A percentile compares a stretch with the other conserved stretches of the same genome.
Conservation (phyloP, 2,888 invertebrate genomes). For the Mechanitis mazaeus region DNA sequence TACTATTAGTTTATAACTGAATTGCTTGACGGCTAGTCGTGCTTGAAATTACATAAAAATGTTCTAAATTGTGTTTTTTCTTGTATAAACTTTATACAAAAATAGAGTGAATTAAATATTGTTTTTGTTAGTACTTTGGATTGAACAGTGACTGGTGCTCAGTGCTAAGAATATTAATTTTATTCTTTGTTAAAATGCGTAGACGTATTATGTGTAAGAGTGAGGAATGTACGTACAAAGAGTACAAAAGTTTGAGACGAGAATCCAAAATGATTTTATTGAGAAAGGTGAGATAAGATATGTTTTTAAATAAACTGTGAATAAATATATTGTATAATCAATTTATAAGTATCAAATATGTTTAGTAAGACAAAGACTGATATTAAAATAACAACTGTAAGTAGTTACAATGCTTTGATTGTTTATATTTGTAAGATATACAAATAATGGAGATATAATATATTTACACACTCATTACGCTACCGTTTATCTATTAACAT, state of each 20-base stretch:
- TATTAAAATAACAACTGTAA: too few species aligned
- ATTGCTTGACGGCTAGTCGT: slow-evolving; percentile 29
- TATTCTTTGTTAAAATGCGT: slow-evolving; percentile 42
- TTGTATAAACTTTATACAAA: too few species aligned
- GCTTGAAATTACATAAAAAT: slow-evolving; percentile 15
- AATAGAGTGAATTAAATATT: neutral
- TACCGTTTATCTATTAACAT: too few species aligned
- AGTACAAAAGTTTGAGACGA: slow-evolving; percentile 49
- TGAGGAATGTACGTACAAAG: slow-evolving; percentile 40
- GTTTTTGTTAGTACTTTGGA: neutral
- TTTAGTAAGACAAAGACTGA: too few species aligned
- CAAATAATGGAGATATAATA: too few species aligned
- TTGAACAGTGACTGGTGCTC: too few species aligned
- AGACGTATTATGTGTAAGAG: slow-evolving; percentile 47
- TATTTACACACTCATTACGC: too few species aligned
- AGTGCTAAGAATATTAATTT: neutral
- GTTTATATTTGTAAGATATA: too few species aligned
- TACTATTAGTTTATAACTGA: slow-evolving; percentile 32
- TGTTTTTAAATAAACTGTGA: neutral
- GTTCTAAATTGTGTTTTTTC: slow-evolving; percentile 6
- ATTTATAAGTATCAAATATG: too few species aligned
- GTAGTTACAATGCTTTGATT: too few species aligned
- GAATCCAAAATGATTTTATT: slow-evolving; percentile 56
- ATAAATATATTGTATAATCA: too few species aligned
- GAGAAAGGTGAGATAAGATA: slow-evolving; percentile 45